Evolutionary conservation across 2,888 invertebrate species (phyloP).

Genomic region (Melangyna quadrimaculata): DNA sequence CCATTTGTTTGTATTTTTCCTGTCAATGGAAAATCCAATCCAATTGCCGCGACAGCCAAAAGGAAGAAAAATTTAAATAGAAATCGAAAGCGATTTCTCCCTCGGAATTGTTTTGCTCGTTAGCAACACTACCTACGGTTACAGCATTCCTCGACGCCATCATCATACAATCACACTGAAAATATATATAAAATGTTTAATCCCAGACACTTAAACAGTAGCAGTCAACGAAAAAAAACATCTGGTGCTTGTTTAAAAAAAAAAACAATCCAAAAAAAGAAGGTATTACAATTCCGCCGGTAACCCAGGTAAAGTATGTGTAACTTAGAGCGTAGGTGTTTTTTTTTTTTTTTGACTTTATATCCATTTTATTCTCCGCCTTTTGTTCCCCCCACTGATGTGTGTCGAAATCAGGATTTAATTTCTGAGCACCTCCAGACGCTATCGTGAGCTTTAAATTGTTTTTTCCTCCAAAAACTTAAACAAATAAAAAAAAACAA

Average conservation of each 20-base stretch:
- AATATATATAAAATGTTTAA: not conserved
- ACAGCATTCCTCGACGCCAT: conserved; percentile 56
- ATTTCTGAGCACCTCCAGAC: conserved; percentile 43
- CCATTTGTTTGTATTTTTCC: not conserved
- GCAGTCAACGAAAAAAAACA: conserved; percentile 30
- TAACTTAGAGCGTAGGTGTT: conserved; percentile 51
- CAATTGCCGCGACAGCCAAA: conserved; percentile 31
- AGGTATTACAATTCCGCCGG: not conserved
- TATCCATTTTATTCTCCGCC: conserved; percentile 18
- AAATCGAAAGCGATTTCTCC: conserved; percentile 60
- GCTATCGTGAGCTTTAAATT: not conserved
- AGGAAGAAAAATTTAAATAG: conserved; percentile 55
- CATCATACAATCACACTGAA: conserved; percentile 49
- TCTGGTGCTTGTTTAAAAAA: conserved; percentile 40
- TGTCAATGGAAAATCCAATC: conserved; percentile 22
- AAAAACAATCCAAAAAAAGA: conserved; percentile 10
- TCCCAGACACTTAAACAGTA: conserved; percentile 40
- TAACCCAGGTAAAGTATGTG: conserved; percentile 28
- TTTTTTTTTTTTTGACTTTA: conserved; percentile 29
- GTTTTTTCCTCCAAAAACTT: conserved; percentile 3
- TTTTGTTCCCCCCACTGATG: conserved; percentile 22
- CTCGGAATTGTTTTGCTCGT: conserved; percentile 45
- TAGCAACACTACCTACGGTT: conserved; percentile 54
- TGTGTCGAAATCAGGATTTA: conserved; percentile 68
- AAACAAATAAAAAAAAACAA: conserved; percentile 25